Evolutionary conservation across 1,140 invertebrate genomes (phyloP), one percentile per base, ranked within the genome.

Genomic region (Drosophila pseudoananassae): DNA sequence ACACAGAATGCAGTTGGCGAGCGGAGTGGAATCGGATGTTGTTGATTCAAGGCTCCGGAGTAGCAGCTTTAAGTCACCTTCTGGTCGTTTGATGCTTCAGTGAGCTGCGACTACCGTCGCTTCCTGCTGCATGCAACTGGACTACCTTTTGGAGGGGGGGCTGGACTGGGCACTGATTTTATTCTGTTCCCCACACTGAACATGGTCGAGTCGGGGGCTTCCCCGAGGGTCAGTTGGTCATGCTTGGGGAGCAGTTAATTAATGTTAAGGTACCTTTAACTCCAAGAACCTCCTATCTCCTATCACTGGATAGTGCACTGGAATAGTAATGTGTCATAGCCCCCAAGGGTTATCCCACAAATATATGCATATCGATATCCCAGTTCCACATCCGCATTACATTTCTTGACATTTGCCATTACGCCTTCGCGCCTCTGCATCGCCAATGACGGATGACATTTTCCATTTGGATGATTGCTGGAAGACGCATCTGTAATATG

Each of bases 71-170:
- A 69, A 69, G 66, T 69, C 66, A 69, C 66, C 66, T 69, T 69
- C 33, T 69, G 63, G 50, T 69, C 66, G 63, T 69, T 69, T 69
- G 64, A 69, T 69, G 66, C 66, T 69, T 69, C 66, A 69, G 66
- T 69, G 66, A 69, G 66, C 66, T 69, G 66, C 63, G 31, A 69
- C 64, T 69, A 63, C 63, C 25, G 33, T 69, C 63, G 63, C 64
- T 69, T 38, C 63, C 66, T 69, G 64, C 51, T 38, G 20, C 43
- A 55, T 54, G 66, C 51, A 69, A 69, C 66, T 47, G 49, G 61
- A 61, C 38, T 68, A 69, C 66, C 40, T 69, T 47, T 55, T 33
- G 40, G 6, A n/a, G 8, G 27, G n/a, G 20, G 20, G 20, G 3
- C 20, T 20, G 23, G 23, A 17, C 49, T 47, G 66, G 51, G 66